Conservation (phyloP, 2,888 invertebrate species). For the Habroteleia sp. region DNA sequence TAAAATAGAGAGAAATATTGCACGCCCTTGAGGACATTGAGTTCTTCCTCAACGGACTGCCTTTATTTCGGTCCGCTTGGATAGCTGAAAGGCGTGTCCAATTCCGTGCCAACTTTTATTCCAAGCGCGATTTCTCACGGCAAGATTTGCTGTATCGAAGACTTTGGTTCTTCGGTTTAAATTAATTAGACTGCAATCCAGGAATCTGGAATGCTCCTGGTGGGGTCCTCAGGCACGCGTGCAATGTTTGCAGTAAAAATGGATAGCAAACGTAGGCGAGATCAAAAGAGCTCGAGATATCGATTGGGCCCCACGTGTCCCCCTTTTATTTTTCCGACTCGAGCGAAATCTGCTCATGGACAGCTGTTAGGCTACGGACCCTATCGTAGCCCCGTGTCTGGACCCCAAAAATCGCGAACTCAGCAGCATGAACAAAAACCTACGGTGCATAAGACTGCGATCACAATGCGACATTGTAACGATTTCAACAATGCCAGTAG, state of each 20-base stretch:
- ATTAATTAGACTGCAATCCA: conserved; percentile 21
- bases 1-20: conserved; percentile 75
- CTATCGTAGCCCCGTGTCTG: conserved; percentile 57
- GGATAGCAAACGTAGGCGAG: conserved; percentile 1
- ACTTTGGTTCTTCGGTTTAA: not conserved
- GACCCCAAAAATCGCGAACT: conserved; percentile 62
- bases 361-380: conserved; percentile 69
- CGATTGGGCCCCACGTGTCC: conserved; percentile 50
- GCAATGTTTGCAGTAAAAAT: conserved; percentile 9
- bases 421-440: conserved; percentile 69
- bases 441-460: conserved; percentile 72
- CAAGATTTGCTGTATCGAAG: conserved; percentile 5
- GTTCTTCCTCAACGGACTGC: conserved; percentile 47
- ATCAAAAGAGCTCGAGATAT: conserved; percentile 33
- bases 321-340: conserved; percentile 23
- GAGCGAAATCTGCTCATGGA: conserved; percentile 53
- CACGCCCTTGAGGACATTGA: conserved; percentile 68
- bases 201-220: conserved; percentile 12
- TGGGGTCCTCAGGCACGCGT: conserved; percentile 28
- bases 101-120: conserved; percentile 50
- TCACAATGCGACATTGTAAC: conserved; percentile 77
- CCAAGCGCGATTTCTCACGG: conserved; percentile 49
- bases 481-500: conserved; percentile 70
- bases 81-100: conserved; percentile 52
- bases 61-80: conserved; percentile 59